These are phyloP conservation scores for Acrocephalus arundinaceus DNA, from an alignment of 2,113 vertebrate genomes.

Conservation along the genomic window DNA sequence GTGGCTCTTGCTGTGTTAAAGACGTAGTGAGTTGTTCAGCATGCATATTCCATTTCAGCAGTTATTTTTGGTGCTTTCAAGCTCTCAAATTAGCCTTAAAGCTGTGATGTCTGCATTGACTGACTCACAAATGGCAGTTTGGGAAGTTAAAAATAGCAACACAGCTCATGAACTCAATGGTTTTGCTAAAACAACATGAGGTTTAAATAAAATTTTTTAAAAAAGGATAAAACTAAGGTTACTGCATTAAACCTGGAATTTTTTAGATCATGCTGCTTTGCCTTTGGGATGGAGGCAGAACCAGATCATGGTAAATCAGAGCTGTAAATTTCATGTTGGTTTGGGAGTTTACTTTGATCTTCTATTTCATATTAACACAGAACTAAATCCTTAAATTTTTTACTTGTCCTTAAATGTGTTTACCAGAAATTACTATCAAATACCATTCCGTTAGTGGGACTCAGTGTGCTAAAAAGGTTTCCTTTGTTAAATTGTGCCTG, in stretches of 20 bases:
- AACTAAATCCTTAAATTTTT: not conserved
- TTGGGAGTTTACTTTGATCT: not conserved
- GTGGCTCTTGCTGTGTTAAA: not conserved
- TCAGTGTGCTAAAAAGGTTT: not conserved
- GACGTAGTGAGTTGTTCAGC: conserved; percentile 18
- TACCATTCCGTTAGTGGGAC: not conserved
- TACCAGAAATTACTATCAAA: not conserved
- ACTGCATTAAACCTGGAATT: not conserved
- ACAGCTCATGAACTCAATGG: not conserved
- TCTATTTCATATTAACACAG: not conserved
- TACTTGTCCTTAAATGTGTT: not conserved
- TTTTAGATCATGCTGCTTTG: not conserved
- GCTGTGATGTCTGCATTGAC: not conserved
- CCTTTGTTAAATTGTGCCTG: not conserved
- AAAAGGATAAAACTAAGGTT: not conserved
- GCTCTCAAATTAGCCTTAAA: conserved; percentile 36
- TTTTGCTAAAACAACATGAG: not conserved
- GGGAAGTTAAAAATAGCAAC: not conserved
- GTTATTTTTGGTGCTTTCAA: conserved; percentile 35
- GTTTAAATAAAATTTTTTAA: not conserved
- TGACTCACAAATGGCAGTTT: conserved; percentile 1
- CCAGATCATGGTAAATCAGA: not conserved
- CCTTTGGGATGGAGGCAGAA: not conserved
- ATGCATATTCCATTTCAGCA: not conserved
- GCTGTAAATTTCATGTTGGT: not conserved